phyloP scores from a whole-genome alignment of 2,888 invertebrate genomes.

The Rhingia rostrata region DNA sequence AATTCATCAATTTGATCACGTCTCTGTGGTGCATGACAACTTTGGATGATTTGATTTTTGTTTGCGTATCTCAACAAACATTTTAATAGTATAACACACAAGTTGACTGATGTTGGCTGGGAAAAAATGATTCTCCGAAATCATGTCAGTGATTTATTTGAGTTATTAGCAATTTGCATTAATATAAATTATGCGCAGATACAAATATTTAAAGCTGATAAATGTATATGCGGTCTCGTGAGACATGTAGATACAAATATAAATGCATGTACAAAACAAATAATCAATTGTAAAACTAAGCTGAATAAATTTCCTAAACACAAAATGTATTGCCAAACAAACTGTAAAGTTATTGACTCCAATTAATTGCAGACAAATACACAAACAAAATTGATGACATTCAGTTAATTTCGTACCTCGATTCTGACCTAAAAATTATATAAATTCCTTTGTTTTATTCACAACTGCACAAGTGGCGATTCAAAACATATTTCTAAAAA shows the following conservation, averaged over 20 bases:
- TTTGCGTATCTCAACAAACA: not conserved
- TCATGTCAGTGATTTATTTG: slow-evolving; percentile 5
- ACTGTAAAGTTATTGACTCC: slow-evolving; percentile 45
- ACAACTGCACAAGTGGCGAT: not conserved
- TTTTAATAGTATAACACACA: not conserved
- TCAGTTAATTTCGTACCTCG: slow-evolving; percentile 1
- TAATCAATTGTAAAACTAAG: too few species aligned
- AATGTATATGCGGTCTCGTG: too few species aligned
- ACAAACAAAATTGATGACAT: slow-evolving; percentile 7
- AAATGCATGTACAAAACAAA: too few species aligned
- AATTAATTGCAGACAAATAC: not conserved
- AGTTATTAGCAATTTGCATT: slow-evolving; percentile 1
- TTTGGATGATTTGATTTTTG: not conserved
- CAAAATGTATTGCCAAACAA: slow-evolving; percentile 9
- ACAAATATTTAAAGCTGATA: too few species aligned
- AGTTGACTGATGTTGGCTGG: not conserved
- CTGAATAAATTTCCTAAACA: not conserved
- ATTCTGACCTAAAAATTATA: not conserved
- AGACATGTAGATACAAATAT: too few species aligned
- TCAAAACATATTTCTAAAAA: too few species aligned
- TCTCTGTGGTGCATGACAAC: slow-evolving; percentile 19
- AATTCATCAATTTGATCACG: slow-evolving; percentile 28
- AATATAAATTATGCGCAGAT: too few species aligned
- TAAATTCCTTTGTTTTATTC: not conserved
- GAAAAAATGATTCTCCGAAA: not conserved